Base-by-base conservation (phyloP, 1,140 invertebrate species). In the Batillaria attramentaria region DNA sequence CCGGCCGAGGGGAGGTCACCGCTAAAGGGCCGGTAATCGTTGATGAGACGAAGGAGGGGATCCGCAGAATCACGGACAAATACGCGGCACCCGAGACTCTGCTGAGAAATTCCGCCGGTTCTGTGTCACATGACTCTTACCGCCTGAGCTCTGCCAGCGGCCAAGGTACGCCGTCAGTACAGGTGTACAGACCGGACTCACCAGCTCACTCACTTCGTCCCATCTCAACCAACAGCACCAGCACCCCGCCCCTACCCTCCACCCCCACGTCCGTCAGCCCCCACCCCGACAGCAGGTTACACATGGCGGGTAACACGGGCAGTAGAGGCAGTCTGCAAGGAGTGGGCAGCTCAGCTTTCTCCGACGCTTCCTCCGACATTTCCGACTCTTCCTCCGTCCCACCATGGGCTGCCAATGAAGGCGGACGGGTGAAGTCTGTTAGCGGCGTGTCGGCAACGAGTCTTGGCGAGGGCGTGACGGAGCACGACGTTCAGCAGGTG, bases 401-500 rank as follows among this genome's bases (percentile, higher is more conserved):
- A 43, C 65, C 65, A 4, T 39, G 70, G 62, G 31, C 3, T 65
- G 62, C 28, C 37, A 35, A 35, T 65, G 62, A 42, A 42, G 16
- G 43, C 76, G 41, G 37, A 73, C 20, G 66, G 41, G 24, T 60
- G 31, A 24, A 72, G 42, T 60, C 54, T 18, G 57, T 75, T 1
- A 42, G 73, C 33, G 73, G 73, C 37, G 39, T 75, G 31, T 69
- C 68, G 65, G 66, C 37, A 4, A 60, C 42, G 60, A 81, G 80
- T 28, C 75, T 84, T 57, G 75, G 77, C 2, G 89, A 86, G 72
- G 85, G 85, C 10, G 83, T 96, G 20, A 93, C 93, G 2, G 94
- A 95, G 60, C 90, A 93, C 73, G 95, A 96, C 85, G 91, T 95
- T 16, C 91, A 93, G 31, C 95, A 96, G 89, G 93, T 96, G 75